phyloP scores from a whole-genome alignment of 1,140 invertebrate species.

The Meloidogyne chitwoodi region DNA sequence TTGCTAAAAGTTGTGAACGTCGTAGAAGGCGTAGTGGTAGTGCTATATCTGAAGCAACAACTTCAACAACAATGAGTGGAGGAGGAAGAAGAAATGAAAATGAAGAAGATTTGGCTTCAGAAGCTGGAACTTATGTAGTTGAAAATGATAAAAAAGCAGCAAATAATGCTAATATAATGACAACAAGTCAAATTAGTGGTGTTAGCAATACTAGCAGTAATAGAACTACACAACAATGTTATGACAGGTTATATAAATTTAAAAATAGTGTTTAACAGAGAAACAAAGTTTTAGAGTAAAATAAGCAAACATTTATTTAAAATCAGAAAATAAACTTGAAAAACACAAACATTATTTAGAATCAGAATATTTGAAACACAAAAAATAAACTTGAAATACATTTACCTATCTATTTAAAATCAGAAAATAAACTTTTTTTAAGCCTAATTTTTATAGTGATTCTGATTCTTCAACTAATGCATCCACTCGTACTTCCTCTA shows the following conservation, averaged over 20 bases:
- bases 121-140: conserved; percentile 47
- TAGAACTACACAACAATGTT: not conserved
- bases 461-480: conserved; percentile 15
- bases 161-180: not conserved
- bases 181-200: not conserved
- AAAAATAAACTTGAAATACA: too few species aligned
- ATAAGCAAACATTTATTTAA: too few species aligned
- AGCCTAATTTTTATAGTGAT: not conserved
- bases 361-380: too few species aligned
- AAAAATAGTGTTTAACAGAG: too few species aligned
- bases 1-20: not conserved
- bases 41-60: not conserved
- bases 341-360: not conserved
- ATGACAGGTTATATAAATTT: not conserved
- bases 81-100: not conserved
- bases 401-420: not conserved
- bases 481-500: conserved; percentile 13
- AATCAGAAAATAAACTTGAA: too few species aligned
- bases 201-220: not conserved
- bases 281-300: too few species aligned
- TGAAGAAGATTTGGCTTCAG: conserved; percentile 38
- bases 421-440: too few species aligned
- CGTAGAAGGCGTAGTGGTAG: not conserved
- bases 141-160: not conserved
- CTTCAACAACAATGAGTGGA: not conserved